Percentiles rank a stretch among this genome's conserved stretches.
Conservation (phyloP, 2,888 invertebrate species). For the Acanthosepion pharaonis region DNA sequence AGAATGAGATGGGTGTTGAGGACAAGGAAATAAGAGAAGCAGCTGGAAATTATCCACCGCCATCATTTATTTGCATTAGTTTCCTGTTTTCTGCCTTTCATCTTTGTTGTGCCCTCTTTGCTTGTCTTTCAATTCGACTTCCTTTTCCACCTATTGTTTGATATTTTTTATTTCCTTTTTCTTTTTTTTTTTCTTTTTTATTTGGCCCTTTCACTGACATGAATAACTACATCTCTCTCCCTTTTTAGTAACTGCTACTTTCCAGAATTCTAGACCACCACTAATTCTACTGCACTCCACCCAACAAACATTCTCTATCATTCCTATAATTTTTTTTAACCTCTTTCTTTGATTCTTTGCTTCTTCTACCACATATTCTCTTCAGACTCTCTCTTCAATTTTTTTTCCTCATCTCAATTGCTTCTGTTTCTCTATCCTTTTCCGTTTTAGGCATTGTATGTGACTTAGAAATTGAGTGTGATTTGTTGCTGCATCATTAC, state of each 20-base stretch:
- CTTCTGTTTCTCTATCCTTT: neutral
- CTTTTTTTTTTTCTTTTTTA: neutral
- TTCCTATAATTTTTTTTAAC: neutral
- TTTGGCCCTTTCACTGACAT: too few relatives aligned
- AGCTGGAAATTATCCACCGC: neutral
- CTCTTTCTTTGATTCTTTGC: neutral
- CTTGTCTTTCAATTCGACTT: neutral
- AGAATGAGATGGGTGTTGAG: neutral
- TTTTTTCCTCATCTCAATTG: neutral
- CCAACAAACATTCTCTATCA: neutral
- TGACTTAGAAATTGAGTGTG: neutral
- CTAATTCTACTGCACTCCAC: neutral
- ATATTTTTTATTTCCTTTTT: neutral
- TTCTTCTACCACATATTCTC: neutral
- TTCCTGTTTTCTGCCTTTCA: neutral
- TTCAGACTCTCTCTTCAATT: neutral
- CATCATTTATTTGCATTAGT: neutral
- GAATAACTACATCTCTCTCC: neutral
- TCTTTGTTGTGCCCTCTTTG: neutral
- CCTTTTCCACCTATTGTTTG: conserved; percentile 14
- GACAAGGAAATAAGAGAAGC: neutral
- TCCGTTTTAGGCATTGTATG: neutral
- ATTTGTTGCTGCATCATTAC: neutral
- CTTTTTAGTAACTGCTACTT: neutral
- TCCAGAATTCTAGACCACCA: neutral